A percentile compares a stretch with the other conserved stretches of the same genome.
phyloP scores from a whole-genome alignment of 2,888 invertebrate species.

The Thelaira solivaga region DNA sequence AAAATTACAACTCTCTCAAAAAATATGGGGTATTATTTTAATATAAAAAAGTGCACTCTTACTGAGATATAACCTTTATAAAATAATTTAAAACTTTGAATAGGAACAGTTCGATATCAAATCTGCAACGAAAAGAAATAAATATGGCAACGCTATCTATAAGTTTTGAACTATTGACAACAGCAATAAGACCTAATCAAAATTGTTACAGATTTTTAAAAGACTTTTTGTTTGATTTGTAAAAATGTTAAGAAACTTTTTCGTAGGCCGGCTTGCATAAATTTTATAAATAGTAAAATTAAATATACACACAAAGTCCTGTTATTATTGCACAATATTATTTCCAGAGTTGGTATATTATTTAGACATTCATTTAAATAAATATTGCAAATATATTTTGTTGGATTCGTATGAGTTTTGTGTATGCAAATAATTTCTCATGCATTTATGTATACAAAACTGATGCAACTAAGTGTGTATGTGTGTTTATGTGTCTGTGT shows the following conservation, averaged over 20 bases:
- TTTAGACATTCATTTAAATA: conserved; percentile 46
- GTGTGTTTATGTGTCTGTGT: not conserved
- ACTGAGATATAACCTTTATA: no score
- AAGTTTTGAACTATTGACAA: no score
- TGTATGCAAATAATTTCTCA: not conserved
- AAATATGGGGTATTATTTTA: no score
- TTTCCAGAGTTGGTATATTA: conserved; percentile 23
- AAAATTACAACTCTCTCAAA: no score
- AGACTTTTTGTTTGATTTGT: no score
- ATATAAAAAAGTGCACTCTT: no score
- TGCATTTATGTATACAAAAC: not conserved
- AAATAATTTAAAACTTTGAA: no score
- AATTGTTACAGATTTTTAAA: no score
- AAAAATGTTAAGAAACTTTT: not conserved
- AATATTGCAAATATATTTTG: conserved; percentile 42
- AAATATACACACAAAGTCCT: not conserved
- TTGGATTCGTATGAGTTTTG: not conserved
- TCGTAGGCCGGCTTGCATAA: not conserved
- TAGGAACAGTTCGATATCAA: no score
- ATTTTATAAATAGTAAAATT: not conserved
- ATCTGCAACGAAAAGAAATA: no score
- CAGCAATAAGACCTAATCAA: no score
- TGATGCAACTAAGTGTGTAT: not conserved
- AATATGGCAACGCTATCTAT: no score
- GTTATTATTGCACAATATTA: conserved; percentile 1